Conservation (phyloP, 1,140 invertebrate species). For the Papilio polyxenes region DNA sequence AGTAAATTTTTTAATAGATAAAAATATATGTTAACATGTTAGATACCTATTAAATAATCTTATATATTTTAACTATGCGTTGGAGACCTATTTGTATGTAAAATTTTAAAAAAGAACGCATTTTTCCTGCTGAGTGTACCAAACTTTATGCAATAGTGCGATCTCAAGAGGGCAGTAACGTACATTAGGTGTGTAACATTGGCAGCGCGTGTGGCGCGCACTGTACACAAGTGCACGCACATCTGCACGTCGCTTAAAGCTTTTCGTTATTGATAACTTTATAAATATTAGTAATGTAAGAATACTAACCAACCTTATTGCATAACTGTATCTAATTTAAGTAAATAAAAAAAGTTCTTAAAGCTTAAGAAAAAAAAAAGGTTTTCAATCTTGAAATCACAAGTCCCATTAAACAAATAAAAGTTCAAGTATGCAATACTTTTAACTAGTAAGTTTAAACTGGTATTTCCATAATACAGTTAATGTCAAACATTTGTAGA, state of each 20-base stretch:
- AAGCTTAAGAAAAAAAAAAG: no score
- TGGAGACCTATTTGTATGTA: not conserved
- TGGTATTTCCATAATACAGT: not conserved
- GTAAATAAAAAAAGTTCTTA: not conserved
- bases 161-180: slow-evolving; percentile 12
- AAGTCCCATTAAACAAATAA: not conserved
- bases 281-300: slow-evolving; percentile 1
- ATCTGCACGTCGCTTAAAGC: slow-evolving; percentile 6
- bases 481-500: not conserved
- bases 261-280: not conserved
- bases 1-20: no score
- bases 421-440: not conserved
- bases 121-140: not conserved
- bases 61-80: no score
- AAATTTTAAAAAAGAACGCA: not conserved
- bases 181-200: not conserved
- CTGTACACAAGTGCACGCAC: slow-evolving; percentile 13
- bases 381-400: no score
- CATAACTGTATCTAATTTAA: not conserved
- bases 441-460: not conserved
- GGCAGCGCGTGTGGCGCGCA: not conserved
- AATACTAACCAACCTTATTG: not conserved
- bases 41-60: no score
- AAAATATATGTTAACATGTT: no score
- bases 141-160: not conserved